These are phyloP conservation scores for Drosophila cardini DNA, from an alignment of 1,140 invertebrate species.

Conservation along the genomic window DNA sequence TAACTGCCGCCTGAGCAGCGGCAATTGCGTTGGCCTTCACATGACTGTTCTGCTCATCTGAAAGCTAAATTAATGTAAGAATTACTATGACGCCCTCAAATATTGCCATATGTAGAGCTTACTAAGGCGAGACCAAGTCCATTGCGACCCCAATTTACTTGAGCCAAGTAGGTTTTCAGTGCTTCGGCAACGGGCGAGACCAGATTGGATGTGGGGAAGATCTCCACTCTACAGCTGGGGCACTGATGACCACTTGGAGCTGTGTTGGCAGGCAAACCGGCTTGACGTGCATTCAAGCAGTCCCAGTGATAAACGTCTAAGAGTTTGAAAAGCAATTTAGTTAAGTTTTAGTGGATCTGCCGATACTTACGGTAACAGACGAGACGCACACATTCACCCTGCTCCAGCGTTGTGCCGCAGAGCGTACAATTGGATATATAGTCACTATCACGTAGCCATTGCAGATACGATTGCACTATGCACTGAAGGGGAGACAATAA, in stretches of 20 bases:
- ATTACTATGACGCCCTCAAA: too few species aligned
- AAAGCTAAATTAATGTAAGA: constrained; percentile 43
- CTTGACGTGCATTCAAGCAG: constrained; percentile 80
- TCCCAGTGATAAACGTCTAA: constrained; percentile 84
- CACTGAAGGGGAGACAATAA: constrained; percentile 89
- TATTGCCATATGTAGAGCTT: constrained; percentile 1
- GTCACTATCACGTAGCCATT: constrained; percentile 98
- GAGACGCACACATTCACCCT: constrained; percentile 94
- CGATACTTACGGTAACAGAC: constrained; percentile 91
- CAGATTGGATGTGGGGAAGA: constrained; percentile 81
- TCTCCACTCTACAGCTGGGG: constrained; percentile 71
- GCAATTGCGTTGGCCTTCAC: constrained; percentile 54
- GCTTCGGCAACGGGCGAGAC: constrained; percentile 82
- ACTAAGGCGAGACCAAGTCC: constrained; percentile 80
- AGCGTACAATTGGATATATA: constrained; percentile 96
- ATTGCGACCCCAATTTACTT: constrained; percentile 84
- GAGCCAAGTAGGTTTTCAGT: constrained; percentile 67
- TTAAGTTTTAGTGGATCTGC: neutral
- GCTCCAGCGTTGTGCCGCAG: constrained; percentile 91
- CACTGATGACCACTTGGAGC: constrained; percentile 79
- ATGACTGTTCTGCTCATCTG: constrained; percentile 63
- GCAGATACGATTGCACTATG: constrained; percentile 98
- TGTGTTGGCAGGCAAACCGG: constrained; percentile 78
- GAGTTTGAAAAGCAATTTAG: neutral
- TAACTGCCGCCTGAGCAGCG: constrained; percentile 50